phyloP scores from a whole-genome alignment of 2,113 vertebrate species.

The Eurypyga helias region DNA sequence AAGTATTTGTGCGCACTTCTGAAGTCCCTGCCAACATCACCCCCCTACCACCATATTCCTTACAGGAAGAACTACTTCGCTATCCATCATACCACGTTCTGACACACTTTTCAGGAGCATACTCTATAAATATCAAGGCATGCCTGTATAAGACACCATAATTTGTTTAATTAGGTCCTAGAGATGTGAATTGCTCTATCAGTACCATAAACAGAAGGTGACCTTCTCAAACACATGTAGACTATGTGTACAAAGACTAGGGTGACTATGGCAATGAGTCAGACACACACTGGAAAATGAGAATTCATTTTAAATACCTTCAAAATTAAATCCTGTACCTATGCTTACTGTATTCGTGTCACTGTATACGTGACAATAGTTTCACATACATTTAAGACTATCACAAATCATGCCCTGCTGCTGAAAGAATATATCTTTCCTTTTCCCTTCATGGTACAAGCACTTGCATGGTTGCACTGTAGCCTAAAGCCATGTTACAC shows the following conservation, averaged over 20 bases:
- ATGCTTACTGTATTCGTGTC: not conserved
- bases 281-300: not conserved
- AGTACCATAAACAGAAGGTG: not conserved
- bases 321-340: not conserved
- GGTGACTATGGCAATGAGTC: not conserved
- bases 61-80: not conserved
- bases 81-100: not conserved
- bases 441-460: not conserved
- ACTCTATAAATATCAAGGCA: not conserved
- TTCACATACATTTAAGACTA: not conserved
- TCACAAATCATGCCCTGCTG: not conserved
- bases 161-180: not conserved
- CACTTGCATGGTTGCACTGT: not conserved
- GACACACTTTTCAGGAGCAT: not conserved
- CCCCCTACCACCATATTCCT: not conserved
- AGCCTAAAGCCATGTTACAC: not conserved
- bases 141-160: not conserved
- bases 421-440: not conserved
- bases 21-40: not conserved
- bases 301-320: not conserved
- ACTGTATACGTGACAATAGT: not conserved
- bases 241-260: not conserved
- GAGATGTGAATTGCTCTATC: not conserved
- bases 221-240: not conserved
- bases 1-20: not conserved